phyloP scores from a whole-genome alignment of 2,888 invertebrate genomes.

The Dynastes tityus region DNA sequence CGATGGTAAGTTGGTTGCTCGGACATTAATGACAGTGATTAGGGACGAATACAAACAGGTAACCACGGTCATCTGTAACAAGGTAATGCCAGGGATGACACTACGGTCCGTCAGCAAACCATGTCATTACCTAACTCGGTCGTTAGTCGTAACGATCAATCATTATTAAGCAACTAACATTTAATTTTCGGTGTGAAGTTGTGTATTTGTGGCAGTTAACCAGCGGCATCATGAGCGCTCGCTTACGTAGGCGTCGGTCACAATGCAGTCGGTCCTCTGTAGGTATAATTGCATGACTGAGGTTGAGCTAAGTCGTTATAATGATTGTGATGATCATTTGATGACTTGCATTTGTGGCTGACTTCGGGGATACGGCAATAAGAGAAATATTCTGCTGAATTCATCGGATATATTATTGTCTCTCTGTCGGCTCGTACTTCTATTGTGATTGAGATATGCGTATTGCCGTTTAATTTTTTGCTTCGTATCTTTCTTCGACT shows the following conservation, averaged over 20 bases:
- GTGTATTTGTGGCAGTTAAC: slow-evolving; percentile 57
- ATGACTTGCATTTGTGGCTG: slow-evolving; percentile 63
- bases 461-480: slow-evolving; percentile 39
- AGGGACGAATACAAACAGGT: slow-evolving; percentile 60
- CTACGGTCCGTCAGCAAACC: slow-evolving; percentile 61
- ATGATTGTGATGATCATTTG: slow-evolving; percentile 64
- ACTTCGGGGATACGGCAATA: slow-evolving; percentile 57
- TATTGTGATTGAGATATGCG: slow-evolving; percentile 38
- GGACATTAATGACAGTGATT: slow-evolving; percentile 55
- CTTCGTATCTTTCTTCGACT: background rate
- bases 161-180: slow-evolving; percentile 64
- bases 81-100: slow-evolving; percentile 64
- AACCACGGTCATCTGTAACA: slow-evolving; percentile 60
- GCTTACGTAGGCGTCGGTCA: slow-evolving; percentile 49
- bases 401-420: slow-evolving; percentile 53
- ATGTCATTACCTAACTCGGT: slow-evolving; percentile 64
- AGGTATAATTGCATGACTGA: slow-evolving; percentile 64
- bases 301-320: slow-evolving; percentile 63
- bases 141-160: slow-evolving; percentile 64
- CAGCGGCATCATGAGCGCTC: slow-evolving; percentile 56
- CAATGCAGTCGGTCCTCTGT: slow-evolving; percentile 58
- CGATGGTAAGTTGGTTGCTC: slow-evolving; percentile 40
- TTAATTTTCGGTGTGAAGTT: slow-evolving; percentile 62
- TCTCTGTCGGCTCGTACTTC: slow-evolving; percentile 40
- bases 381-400: slow-evolving; percentile 59